Evolutionary conservation across 2,797 vertebrate species (phyloP).

Genomic region (Acanthurus leucopareius): DNA sequence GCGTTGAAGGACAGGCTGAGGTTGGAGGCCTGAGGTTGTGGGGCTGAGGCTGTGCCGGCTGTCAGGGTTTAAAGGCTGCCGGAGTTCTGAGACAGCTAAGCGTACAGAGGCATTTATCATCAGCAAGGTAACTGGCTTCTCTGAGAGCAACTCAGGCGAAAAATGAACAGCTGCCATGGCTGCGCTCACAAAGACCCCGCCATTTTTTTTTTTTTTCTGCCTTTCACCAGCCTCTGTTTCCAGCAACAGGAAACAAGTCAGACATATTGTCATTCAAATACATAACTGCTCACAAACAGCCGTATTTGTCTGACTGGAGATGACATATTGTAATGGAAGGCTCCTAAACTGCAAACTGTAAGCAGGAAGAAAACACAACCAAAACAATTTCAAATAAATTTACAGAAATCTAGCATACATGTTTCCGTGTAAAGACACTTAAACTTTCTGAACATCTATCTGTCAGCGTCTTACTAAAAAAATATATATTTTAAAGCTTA

Average conservation of each 20-base stretch:
- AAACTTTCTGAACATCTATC: neutral
- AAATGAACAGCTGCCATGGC: conserved; percentile 93
- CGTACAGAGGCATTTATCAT: conserved; percentile 85
- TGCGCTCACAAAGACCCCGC: conserved; percentile 83
- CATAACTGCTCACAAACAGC: conserved; percentile 45
- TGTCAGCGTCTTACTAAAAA: neutral
- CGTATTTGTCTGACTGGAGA: conserved; percentile 42
- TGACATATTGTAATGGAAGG: conserved; percentile 32
- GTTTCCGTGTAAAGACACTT: conserved; percentile 6
- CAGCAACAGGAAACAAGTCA: conserved; percentile 69
- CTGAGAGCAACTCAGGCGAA: conserved; percentile 88
- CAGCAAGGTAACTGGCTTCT: conserved; percentile 87
- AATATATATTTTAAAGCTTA: too few relatives aligned
- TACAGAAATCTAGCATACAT: neutral
- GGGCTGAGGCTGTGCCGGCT: conserved; percentile 74
- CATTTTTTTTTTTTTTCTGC: conserved; percentile 72
- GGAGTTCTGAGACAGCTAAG: conserved; percentile 76
- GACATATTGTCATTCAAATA: conserved; percentile 72
- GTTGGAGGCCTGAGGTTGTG: conserved; percentile 74
- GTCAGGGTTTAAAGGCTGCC: conserved; percentile 80
- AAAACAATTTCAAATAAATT: conserved; percentile 4
- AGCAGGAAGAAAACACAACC: conserved; percentile 15
- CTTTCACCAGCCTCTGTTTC: conserved; percentile 38
- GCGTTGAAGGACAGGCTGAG: conserved; percentile 77
- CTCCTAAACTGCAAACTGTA: conserved; percentile 20